These are phyloP conservation scores for Halictus rubicundus DNA, from an alignment of 1,140 invertebrate species.

Conservation along the genomic window DNA sequence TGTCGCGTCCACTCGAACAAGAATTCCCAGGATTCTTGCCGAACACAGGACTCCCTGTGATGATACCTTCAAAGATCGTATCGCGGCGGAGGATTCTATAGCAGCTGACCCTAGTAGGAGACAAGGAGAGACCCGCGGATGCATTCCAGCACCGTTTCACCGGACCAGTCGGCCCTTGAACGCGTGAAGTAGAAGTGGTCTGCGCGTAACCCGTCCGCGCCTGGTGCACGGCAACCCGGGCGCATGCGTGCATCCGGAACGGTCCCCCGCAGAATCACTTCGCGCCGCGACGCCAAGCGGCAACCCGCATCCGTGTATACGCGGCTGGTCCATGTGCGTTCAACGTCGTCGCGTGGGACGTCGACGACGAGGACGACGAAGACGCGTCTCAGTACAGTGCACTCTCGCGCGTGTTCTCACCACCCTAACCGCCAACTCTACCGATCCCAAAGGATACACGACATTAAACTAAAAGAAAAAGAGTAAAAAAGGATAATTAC, in stretches of 20 bases:
- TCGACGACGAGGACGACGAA: constrained; percentile 37
- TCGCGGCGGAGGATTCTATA: constrained; percentile 4
- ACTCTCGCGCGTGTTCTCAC: not conserved
- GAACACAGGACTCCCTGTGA: not conserved
- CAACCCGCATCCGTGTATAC: constrained; percentile 48
- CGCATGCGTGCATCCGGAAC: constrained; percentile 50
- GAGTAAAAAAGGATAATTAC: too few species aligned
- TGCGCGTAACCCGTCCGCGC: constrained; percentile 53
- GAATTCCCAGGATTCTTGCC: constrained; percentile 23
- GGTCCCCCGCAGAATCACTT: constrained; percentile 59
- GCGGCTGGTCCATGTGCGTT: constrained; percentile 61
- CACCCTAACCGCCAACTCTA: not conserved
- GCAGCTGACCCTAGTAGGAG: constrained; percentile 24
- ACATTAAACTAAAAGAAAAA: too few species aligned
- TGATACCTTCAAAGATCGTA: constrained; percentile 26
- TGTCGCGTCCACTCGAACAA: not conserved
- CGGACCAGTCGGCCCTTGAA: constrained; percentile 32
- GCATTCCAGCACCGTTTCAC: constrained; percentile 27
- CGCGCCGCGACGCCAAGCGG: constrained; percentile 65
- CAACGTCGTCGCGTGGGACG: constrained; percentile 58
- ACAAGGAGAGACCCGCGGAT: constrained; percentile 2
- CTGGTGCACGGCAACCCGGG: constrained; percentile 40
- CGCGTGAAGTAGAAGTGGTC: constrained; percentile 49
- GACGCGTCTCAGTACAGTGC: not conserved
- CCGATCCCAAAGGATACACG: too few species aligned